phyloP scores from a whole-genome alignment of 2,888 invertebrate species.

The Volucella inanis region DNA sequence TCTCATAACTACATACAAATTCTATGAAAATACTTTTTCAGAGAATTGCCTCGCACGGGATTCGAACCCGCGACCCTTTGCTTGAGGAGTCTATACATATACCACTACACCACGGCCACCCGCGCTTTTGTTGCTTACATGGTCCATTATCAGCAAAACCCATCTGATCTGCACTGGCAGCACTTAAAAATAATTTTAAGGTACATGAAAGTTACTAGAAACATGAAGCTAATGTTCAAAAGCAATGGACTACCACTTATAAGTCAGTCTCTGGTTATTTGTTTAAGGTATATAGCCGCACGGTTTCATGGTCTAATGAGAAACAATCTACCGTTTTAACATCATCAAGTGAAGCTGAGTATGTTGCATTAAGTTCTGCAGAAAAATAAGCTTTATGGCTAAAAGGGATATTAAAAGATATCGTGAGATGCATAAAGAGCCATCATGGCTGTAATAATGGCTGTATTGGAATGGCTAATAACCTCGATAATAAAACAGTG shows the following conservation, averaged over 20 bases:
- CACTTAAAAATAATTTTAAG: conserved; percentile 39
- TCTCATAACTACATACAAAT: too few relatives aligned
- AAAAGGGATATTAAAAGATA: conserved; percentile 30
- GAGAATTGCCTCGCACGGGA: too few relatives aligned
- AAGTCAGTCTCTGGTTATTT: conserved; percentile 53
- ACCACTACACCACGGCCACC: too few relatives aligned
- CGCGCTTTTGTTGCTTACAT: conserved; percentile 23
- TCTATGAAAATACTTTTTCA: too few relatives aligned
- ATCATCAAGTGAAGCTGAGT: conserved; percentile 41
- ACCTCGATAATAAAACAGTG: conserved; percentile 41
- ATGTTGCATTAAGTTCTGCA: conserved; percentile 37
- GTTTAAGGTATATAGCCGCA: conserved; percentile 43
- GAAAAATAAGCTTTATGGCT: conserved; percentile 40
- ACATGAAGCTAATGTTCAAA: conserved; percentile 10
- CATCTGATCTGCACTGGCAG: conserved; percentile 19
- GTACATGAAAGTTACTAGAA: conserved; percentile 31
- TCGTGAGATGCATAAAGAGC: conserved; percentile 4
- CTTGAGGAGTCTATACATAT: too few relatives aligned
- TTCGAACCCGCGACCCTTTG: too few relatives aligned
- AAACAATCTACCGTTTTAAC: conserved; percentile 43
- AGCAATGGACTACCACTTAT: not conserved
- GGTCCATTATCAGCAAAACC: too few relatives aligned
- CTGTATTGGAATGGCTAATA: conserved; percentile 30
- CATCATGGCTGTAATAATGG: conserved; percentile 30
- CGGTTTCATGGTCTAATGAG: conserved; percentile 54